Evolutionary conservation across 2,797 vertebrate species (phyloP).

Genomic region (Sebastiscus albofasciatus): DNA sequence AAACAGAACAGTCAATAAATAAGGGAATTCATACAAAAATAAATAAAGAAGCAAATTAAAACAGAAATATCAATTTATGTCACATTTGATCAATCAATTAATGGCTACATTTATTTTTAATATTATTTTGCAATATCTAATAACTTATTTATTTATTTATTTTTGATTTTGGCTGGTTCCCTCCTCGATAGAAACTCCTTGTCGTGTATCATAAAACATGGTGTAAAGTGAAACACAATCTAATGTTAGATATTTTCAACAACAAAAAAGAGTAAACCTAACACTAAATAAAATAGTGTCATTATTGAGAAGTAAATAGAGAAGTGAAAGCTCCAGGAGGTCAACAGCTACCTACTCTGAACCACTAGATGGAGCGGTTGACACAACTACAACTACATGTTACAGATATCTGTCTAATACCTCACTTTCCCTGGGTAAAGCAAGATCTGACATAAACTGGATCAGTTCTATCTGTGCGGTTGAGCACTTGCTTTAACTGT

Average conservation of each 20-base stretch:
- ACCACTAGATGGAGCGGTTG: slow-evolving; percentile 59
- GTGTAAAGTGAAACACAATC: background rate
- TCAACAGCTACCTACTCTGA: background rate
- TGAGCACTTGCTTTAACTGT: background rate
- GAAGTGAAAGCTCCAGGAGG: background rate
- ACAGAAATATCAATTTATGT: too few species aligned
- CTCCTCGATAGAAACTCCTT: background rate
- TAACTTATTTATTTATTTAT: too few species aligned
- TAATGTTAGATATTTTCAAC: background rate
- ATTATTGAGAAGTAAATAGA: background rate
- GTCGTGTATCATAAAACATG: background rate
- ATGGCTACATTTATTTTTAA: too few species aligned
- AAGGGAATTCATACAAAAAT: too few species aligned
- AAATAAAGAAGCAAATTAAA: too few species aligned
- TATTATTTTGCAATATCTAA: too few species aligned
- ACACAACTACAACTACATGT: background rate
- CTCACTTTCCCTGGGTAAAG: background rate
- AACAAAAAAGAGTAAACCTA: background rate
- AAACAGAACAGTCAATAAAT: too few species aligned
- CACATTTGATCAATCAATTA: too few species aligned
- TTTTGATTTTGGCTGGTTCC: too few species aligned
- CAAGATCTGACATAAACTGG: slow-evolving; percentile 7
- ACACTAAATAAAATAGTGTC: background rate
- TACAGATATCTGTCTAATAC: background rate
- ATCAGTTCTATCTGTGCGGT: slow-evolving; percentile 1